These are phyloP conservation scores for Eupithecia inturbata DNA, from an alignment of 2,888 invertebrate species.

Conservation along the genomic window DNA sequence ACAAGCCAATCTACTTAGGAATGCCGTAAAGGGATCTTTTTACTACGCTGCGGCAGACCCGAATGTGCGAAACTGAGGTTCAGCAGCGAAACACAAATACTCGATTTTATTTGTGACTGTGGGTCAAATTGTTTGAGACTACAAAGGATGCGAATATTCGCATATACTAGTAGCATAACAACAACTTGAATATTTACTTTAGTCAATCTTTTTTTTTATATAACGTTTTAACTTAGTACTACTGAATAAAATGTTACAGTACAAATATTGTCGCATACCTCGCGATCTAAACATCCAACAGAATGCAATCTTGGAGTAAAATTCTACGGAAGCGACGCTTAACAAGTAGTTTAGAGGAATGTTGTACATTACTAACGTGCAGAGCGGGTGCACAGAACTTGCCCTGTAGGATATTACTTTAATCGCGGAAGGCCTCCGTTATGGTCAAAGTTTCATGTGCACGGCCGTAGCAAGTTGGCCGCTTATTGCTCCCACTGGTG, in stretches of 20 bases:
- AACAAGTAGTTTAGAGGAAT: slow-evolving; percentile 58
- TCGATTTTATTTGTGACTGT: slow-evolving; percentile 32
- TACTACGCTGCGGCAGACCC: slow-evolving; percentile 48
- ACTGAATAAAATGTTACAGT: slow-evolving; percentile 17
- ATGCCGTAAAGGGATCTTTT: slow-evolving; percentile 61
- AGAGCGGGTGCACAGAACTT: slow-evolving; percentile 58
- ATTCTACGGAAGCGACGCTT: slow-evolving; percentile 46
- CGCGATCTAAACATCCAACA: slow-evolving; percentile 22
- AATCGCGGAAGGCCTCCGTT: slow-evolving; percentile 69
- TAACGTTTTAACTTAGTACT: neutral
- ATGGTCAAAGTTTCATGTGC: slow-evolving; percentile 64
- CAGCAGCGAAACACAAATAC: slow-evolving; percentile 38
- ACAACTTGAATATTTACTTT: neutral
- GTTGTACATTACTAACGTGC: slow-evolving; percentile 56
- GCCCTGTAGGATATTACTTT: slow-evolving; percentile 69
- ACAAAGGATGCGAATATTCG: neutral
- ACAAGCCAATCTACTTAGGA: slow-evolving; percentile 59
- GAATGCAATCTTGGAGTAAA: slow-evolving; percentile 37
- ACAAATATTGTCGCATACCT: slow-evolving; percentile 16
- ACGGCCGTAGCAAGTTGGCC: slow-evolving; percentile 51
- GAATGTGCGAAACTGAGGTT: slow-evolving; percentile 46
- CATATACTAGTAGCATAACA: neutral
- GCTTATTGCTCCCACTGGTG: slow-evolving; percentile 61
- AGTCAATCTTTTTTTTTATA: too few relatives aligned
- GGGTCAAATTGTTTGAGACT: slow-evolving; percentile 20